Evolutionary conservation across 2,888 invertebrate genomes (phyloP).

Genomic region (Rhogogaster chlorosoma): DNA sequence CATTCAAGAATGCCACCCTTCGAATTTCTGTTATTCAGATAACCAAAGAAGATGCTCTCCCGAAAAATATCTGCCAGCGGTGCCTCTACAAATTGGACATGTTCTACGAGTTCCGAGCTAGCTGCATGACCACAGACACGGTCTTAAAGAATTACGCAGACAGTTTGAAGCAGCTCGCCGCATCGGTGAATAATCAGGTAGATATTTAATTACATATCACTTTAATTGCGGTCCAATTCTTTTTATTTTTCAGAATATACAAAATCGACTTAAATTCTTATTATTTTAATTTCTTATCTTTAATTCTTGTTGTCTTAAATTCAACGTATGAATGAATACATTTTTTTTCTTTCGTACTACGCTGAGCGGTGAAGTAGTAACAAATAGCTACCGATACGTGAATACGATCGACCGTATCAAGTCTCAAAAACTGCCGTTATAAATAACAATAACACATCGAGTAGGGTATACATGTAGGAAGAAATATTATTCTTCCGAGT

Average conservation of each 20-base stretch:
- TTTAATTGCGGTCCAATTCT: neutral
- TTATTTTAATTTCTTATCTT: too few relatives aligned
- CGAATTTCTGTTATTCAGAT: constrained; percentile 78
- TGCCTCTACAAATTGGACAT: constrained; percentile 84
- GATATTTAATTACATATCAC: neutral
- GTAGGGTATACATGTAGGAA: neutral
- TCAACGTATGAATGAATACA: too few relatives aligned
- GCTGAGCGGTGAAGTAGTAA: neutral
- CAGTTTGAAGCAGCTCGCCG: constrained; percentile 84
- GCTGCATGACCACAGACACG: constrained; percentile 84
- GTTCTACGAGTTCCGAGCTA: constrained; percentile 85
- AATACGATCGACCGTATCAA: neutral
- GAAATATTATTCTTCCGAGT: neutral
- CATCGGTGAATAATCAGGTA: constrained; percentile 85
- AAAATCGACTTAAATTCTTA: too few relatives aligned
- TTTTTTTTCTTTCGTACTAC: too few relatives aligned
- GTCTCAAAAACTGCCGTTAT: neutral
- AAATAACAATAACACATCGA: constrained; percentile 10
- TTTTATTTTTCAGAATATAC: too few relatives aligned
- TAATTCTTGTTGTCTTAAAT: too few relatives aligned
- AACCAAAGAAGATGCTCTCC: constrained; percentile 86
- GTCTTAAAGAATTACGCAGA: constrained; percentile 85
- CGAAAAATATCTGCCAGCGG: constrained; percentile 86
- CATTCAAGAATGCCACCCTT: neutral
- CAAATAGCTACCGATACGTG: neutral